Evolutionary conservation across 2,888 invertebrate species (phyloP).

Genomic region (Drosophila siamana): DNA sequence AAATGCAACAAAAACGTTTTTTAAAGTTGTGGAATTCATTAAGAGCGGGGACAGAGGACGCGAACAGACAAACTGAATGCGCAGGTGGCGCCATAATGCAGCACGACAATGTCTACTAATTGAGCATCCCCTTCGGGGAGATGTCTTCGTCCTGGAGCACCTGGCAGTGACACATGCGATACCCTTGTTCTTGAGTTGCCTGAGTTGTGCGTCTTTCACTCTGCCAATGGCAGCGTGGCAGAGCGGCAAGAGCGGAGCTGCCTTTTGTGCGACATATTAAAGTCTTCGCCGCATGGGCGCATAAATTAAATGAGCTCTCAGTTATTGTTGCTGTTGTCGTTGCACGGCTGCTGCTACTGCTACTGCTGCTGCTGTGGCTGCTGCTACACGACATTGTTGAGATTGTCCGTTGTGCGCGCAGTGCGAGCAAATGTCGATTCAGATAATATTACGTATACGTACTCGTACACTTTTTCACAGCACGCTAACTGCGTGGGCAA

Average conservation of each 20-base stretch:
- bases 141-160: slow-evolving; percentile 21
- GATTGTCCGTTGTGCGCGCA: slow-evolving; percentile 18
- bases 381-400: slow-evolving; percentile 21
- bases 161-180: slow-evolving; percentile 28
- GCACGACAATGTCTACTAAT: slow-evolving; percentile 50
- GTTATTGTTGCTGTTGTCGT: slow-evolving; percentile 26
- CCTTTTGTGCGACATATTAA: slow-evolving; percentile 62
- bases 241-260: too few species aligned
- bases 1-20: slow-evolving; percentile 1
- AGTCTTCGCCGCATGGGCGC: slow-evolving; percentile 57
- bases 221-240: too few species aligned
- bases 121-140: slow-evolving; percentile 34
- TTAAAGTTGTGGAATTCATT: slow-evolving; percentile 23
- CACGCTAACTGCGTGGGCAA: slow-evolving; percentile 35
- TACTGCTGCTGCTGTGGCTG: too few species aligned
- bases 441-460: slow-evolving; percentile 71
- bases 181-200: not conserved
- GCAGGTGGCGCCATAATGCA: slow-evolving; percentile 6
- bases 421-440: slow-evolving; percentile 46
- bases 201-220: slow-evolving; percentile 7
- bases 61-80: slow-evolving; percentile 1
- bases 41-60: not conserved
- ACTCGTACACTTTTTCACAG: slow-evolving; percentile 35
- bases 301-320: slow-evolving; percentile 63
- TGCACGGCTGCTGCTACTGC: slow-evolving; percentile 22